Evolutionary conservation across 2,888 invertebrate genomes (phyloP).

Genomic region (Ceramica pisi): DNA sequence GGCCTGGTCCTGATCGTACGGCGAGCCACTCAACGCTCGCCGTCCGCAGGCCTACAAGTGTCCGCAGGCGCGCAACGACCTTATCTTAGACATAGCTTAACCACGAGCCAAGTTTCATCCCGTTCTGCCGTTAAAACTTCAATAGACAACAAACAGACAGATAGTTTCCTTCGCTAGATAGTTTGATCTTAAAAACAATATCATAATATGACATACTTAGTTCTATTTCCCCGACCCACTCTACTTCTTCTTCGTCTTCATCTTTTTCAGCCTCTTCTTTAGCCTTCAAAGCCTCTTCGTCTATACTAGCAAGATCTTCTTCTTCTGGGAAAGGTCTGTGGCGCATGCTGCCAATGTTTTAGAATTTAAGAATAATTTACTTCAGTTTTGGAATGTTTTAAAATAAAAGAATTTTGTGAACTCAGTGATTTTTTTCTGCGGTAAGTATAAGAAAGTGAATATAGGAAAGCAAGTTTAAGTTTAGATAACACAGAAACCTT

Average conservation of each 20-base stretch:
- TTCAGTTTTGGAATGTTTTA: not conserved
- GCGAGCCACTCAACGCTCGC: no score
- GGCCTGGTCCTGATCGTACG: no score
- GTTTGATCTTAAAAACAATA: no score
- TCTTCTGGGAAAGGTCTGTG: constrained; percentile 85
- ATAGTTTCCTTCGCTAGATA: no score
- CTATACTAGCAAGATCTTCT: constrained; percentile 87
- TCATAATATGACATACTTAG: constrained; percentile 86
- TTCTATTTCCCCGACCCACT: constrained; percentile 90
- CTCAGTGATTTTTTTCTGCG: no score
- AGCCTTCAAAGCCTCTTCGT: constrained; percentile 91
- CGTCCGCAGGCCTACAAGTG: no score
- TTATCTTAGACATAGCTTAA: no score
- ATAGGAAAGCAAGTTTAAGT: not conserved
- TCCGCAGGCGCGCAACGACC: no score
- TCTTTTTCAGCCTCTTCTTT: constrained; percentile 85
- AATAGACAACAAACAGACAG: no score
- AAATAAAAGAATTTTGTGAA: not conserved
- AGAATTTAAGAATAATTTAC: not conserved
- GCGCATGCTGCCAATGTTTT: constrained; percentile 78
- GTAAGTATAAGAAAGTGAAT: not conserved
- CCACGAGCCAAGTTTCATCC: no score
- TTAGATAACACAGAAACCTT: not conserved
- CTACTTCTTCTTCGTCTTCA: constrained; percentile 89
- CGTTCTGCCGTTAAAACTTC: no score